Evolutionary conservation across 2,888 invertebrate species (phyloP), one percentile per base, ranked within the genome.

Genomic region (Pandemis heparana): DNA sequence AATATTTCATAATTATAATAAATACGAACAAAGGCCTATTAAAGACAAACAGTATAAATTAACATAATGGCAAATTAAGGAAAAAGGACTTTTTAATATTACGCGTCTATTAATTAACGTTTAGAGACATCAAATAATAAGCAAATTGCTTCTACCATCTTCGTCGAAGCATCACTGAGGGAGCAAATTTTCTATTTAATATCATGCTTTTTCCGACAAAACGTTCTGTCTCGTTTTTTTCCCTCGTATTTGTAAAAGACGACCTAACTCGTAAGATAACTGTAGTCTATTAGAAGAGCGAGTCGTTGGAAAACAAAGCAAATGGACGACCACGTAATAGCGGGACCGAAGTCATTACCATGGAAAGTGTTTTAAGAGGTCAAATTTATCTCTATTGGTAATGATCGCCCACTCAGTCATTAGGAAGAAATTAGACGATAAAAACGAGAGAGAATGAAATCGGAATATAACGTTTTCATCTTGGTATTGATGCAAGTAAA

Each of bases 61-160:
- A 76, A 76, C 77, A 79, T 79, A 81, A 77, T 76, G 75, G 74
- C 70, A 79, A 81, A 80, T 79, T 76, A 79, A 82, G 80, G 75
- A 73, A 76, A 79, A 77, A 74, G 48, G 75, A 77, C 76, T 75
- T 75, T 75, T 76, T 75, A 69, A 79, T 79, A 79, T 79, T 76
- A 76, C 76, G 77, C 77, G 70, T 78, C 79, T 81, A 80, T 83
- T 86, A 85, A 86, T 85, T 84, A 86, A 84, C 81, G 81, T 77
- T 74, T 66, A 74, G 65, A 64, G 69, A 75, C 69, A 75, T 77
- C 75, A 78, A 78, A 77, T 76, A 75, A 73, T 71, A 71, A 61
- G 65, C 71, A 74, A 71, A 75, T 75, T 78, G 77, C 81, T 81
- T 77, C 77, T 69, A 67, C 76, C 68, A 60, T 75, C 71, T 74